A percentile compares a stretch with the other conserved stretches of the same genome.
phyloP scores from a whole-genome alignment of 2,113 vertebrate species.

The Cisticola juncidis region DNA sequence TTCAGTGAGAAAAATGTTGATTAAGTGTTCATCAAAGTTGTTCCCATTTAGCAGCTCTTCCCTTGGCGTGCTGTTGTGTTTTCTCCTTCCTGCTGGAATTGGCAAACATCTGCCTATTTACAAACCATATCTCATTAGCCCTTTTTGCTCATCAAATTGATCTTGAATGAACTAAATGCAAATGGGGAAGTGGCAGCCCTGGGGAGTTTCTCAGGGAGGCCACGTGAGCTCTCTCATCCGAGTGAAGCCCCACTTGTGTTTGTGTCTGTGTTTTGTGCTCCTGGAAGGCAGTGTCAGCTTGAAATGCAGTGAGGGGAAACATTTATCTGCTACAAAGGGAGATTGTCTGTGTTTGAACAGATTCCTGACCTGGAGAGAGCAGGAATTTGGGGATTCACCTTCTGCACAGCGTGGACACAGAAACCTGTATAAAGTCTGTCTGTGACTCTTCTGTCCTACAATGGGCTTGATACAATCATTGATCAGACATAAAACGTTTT shows the following conservation, averaged over 20 bases:
- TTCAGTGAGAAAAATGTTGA: not conserved
- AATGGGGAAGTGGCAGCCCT: not conserved
- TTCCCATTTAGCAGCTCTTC: not conserved
- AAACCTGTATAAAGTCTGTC: accelerated
- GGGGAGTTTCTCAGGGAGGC: not conserved
- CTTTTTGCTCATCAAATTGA: not conserved
- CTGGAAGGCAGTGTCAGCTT: not conserved
- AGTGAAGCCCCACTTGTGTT: no score
- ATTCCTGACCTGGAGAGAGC: not conserved
- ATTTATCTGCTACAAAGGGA: not conserved
- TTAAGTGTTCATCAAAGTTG: not conserved
- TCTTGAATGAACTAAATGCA: not conserved
- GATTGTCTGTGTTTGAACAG: not conserved
- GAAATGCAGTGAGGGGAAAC: not conserved
- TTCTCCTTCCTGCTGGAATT: not conserved
- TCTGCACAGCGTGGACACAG: not conserved
- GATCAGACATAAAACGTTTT: not conserved
- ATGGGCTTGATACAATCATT: not conserved
- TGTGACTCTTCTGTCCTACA: not conserved
- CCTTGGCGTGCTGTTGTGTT: not conserved
- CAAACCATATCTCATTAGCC: not conserved
- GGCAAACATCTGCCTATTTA: not conserved
- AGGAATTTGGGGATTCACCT: no score
- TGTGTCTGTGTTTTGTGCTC: not conserved
- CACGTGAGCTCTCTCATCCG: not conserved